Percentiles rank a stretch among this genome's conserved stretches.
These are phyloP conservation scores for Harpalus rufipes DNA, from an alignment of 2,888 invertebrate genomes.

Conservation along the genomic window DNA sequence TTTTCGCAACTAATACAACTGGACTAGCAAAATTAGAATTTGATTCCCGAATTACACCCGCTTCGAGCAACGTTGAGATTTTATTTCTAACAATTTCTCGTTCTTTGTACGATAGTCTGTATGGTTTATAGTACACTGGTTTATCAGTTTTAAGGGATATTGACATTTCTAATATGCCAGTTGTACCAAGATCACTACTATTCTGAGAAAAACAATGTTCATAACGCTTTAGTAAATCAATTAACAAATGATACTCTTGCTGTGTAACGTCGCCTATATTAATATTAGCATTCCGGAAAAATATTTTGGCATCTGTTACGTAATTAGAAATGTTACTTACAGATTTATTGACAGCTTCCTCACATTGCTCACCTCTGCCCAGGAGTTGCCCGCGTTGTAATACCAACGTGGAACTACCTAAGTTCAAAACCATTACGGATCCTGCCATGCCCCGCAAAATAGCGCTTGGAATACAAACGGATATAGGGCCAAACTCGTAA, in stretches of 20 bases:
- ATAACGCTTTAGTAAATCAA: not conserved
- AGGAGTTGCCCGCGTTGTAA: not conserved
- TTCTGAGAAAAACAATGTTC: slow-evolving; percentile 12
- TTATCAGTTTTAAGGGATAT: slow-evolving; percentile 8
- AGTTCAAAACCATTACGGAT: not conserved
- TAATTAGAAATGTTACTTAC: not conserved
- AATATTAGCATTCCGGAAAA: not conserved
- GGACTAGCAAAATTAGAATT: slow-evolving; percentile 70
- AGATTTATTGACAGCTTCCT: slow-evolving; percentile 10
- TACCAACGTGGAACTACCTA: not conserved
- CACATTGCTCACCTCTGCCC: not conserved
- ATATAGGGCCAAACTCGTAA: slow-evolving; percentile 7
- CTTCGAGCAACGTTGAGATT: not conserved
- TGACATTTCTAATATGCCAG: not conserved
- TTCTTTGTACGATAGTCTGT: no score
- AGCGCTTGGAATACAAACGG: slow-evolving; percentile 7
- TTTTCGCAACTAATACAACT: slow-evolving; percentile 69
- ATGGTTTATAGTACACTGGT: slow-evolving; percentile 10
- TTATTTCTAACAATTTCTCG: slow-evolving; percentile 20
- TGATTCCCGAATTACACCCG: slow-evolving; percentile 69
- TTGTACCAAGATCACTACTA: slow-evolving; percentile 15
- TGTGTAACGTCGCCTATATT: not conserved
- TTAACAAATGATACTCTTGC: not conserved
- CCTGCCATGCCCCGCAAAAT: not conserved
- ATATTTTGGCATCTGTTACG: not conserved